Evolutionary conservation across 2,113 vertebrate genomes (phyloP), one percentile per base, ranked within the genome.

Genomic region (Proteles cristata): DNA sequence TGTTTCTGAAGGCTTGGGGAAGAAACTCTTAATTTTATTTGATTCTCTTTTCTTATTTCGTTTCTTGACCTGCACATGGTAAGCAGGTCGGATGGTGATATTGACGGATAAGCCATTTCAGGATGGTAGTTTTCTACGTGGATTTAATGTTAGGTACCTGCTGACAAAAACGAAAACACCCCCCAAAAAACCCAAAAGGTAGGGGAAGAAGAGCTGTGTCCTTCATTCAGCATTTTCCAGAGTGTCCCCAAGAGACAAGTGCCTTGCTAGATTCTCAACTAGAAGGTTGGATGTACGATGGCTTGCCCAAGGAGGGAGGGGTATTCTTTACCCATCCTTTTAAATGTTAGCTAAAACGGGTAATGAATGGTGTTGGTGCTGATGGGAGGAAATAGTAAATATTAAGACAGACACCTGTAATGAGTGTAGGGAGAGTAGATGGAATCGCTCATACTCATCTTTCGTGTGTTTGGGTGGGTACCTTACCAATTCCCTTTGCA

Each of bases 401-500:
- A 82, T 81, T 73, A 95, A 81, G 74, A 68, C 69, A 84, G 11
- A 55, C 31, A 28, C 61, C 48, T 66, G 5, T 28, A 26, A 0
- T 39, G 71, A 90, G 15, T 73, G 11, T 39, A 71, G 80, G 58
- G 55, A 83, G 61, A 93, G 61, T 33, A 68, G 3, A 97, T 94
- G 28, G 66, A 90, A 6, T 87, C 39, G 94, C 19, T 91, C 86
- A 83, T 81, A 25, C 33, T 73, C 25, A 88, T n/a, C 69, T 88
- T 48, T 73, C 68, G 4, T 26, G 48, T 28, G 61, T 45, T 4
- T 7, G 25, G 3, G 11, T 45, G 65, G 17, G 15, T 28, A 33
- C 63, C 55, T 88, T 96, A 43, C 97, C 85, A 55, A 11, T 88
- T 97, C 95, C 79, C 90, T 98, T 97, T 97, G 66, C 88, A 97